Evolutionary conservation across 2,113 vertebrate species (phyloP), one percentile per base, ranked within the genome.

Genomic region (Pygathrix nemaeus): DNA sequence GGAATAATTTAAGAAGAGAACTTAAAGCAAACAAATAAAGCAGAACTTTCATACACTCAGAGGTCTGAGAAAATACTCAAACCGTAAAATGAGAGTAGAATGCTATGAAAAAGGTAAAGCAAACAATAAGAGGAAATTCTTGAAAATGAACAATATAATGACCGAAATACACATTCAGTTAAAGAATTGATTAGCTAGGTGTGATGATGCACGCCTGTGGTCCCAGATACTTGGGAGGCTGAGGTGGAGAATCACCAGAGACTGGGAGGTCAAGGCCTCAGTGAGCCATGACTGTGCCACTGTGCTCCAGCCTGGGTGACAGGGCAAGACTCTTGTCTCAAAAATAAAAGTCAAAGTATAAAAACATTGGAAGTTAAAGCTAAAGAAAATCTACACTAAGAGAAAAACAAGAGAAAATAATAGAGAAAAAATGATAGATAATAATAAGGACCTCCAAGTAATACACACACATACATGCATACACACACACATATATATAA

Each of bases 61-160:
- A 95, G 48, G 81, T 40, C 23, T 93, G 17, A 40, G 48, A 78
- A 90, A 95, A 83, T 61, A 82, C 17, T 72, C 57, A 92, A 92
- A 86, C 9, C 20, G 7, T 32, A 75, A 64, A 73, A 50, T 73
- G 50, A 85, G 48, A 93, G 55, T 50, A 30, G 2, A 57, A 12
- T 32, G 6, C 32, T n/a, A 59, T 76, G 64, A 78, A 86, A 73
- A 82, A 76, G 66, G 27, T 35, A 88, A 85, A 48, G 21, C 40
- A 86, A 81, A 78, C 50, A 68, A 43, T 57, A 27, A 72, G 14
- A 90, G 85, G 81, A 12, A 50, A 30, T 61, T 76, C 59, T 50
- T 61, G 11, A 78, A 59, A 61, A 79, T 96, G 59, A 76, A 45
- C 1, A 52, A 38, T 45, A 66, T 52, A 73, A 84, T 61, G 40